Base-by-base conservation (phyloP, 2,113 vertebrate species). In the Cephalopterus ornatus region DNA sequence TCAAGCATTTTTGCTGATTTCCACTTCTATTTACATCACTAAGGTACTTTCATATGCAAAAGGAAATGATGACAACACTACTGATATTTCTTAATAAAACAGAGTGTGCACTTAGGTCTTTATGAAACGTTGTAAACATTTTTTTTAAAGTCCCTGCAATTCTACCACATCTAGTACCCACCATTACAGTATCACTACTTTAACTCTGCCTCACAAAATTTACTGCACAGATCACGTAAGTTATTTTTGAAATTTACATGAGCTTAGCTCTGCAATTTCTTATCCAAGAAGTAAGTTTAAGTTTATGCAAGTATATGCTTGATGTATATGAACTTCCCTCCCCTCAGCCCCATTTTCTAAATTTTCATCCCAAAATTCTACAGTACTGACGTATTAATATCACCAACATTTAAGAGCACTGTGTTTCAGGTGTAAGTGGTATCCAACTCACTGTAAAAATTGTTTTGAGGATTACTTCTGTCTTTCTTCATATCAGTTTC, bases 281-380 rank as follows among this genome's bases (percentile, higher is more conserved):
- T 2, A 79, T 20, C 9, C 27, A 85, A 88, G 50, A 62, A 53
- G n/a, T n/a, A n/a, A n/a, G n/a, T n/a, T n/a, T n/a, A n/a, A n/a
- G 11, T 44, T 52, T 30, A 79, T 6, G 15, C 19, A 70, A 91
- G 23, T 17, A 56, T 12, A 41, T 4, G 1, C 24, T 47, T 84
- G 27, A 85, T 21, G 13, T 41, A 6, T 5, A 70, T 11, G 24
- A 88, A 67, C 30, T 46, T 72, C 3, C 20, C 14, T 66, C 22
- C 18, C 12, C 16, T 67, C 39, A 59, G 0, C 1, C 5, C 26
- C 0, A 2, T 5, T 12, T 78, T 32, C 32, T 52, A 23, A n/a
- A 63, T 89, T 88, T 67, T 15, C 39, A 67, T 49, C 32, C 22
- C 50, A 24, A 77, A 92, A 75, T 37, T 59, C 23, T 26, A 61